Conservation (phyloP, 2,797 vertebrate genomes). For the Caiman crocodilus region DNA sequence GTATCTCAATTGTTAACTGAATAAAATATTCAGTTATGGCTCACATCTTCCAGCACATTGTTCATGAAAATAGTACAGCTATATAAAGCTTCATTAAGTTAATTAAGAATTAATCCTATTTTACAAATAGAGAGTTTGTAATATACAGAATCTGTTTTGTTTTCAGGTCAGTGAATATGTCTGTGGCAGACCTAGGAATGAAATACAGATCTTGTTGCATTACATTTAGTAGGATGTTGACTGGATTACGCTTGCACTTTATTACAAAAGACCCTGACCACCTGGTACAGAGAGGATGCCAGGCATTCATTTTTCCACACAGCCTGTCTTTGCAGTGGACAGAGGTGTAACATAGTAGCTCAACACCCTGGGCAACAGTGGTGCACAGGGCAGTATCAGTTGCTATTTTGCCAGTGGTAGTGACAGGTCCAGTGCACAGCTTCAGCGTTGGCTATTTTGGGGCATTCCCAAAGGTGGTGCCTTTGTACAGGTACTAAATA, state of each 20-base stretch:
- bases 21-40: not conserved
- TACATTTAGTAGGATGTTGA: not conserved
- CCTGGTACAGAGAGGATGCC: accelerated
- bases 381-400: no score
- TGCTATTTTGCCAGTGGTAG: no score
- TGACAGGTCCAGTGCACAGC: no score
- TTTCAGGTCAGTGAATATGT: not conserved
- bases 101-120: accelerated
- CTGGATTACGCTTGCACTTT: not conserved
- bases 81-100: not conserved
- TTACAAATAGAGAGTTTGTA: not conserved
- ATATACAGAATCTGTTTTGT: not conserved
- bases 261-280: not conserved
- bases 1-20: not conserved
- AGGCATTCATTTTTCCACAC: not conserved
- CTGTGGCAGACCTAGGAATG: not conserved
- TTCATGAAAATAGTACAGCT: not conserved
- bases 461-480: no score
- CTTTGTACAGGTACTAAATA: no score
- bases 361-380: no score
- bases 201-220: not conserved
- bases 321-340: not conserved
- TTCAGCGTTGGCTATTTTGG: no score
- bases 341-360: no score
- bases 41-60: not conserved